Evolutionary conservation across 1,140 invertebrate genomes (phyloP).

Genomic region (Drosophila kurseongensis): DNA sequence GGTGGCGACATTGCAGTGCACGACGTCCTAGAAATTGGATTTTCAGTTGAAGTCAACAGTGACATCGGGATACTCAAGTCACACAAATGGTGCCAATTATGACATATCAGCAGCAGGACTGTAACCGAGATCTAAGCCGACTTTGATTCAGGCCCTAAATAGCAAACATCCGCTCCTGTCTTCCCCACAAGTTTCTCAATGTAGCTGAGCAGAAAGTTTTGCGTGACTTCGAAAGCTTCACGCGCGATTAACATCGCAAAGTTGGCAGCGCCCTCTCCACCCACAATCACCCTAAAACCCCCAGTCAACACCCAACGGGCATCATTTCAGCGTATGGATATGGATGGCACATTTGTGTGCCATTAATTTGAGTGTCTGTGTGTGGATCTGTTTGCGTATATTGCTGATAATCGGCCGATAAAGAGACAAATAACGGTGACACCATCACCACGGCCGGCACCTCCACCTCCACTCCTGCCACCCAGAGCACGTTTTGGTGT

Average conservation of each 20-base stretch:
- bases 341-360: conserved; percentile 72
- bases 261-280: conserved; percentile 14
- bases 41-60: conserved; percentile 10
- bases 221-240: conserved; percentile 38
- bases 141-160: background rate
- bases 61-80: conserved; percentile 21
- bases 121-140: background rate
- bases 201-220: conserved; percentile 26
- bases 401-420: conserved; percentile 69
- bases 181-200: background rate
- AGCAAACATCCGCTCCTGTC: background rate
- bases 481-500: conserved; percentile 25
- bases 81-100: conserved; percentile 53
- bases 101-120: conserved; percentile 36
- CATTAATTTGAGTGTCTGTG: conserved; percentile 57
- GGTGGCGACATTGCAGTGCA: conserved; percentile 3
- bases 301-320: background rate
- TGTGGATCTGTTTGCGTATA: conserved; percentile 29
- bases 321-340: conserved; percentile 48
- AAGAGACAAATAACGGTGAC: conserved; percentile 67
- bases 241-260: conserved; percentile 64
- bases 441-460: background rate
- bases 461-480: background rate
- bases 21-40: background rate
- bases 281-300: background rate